Base-by-base conservation (phyloP, 2,888 invertebrate genomes). In the Leptinotarsa haldemani region DNA sequence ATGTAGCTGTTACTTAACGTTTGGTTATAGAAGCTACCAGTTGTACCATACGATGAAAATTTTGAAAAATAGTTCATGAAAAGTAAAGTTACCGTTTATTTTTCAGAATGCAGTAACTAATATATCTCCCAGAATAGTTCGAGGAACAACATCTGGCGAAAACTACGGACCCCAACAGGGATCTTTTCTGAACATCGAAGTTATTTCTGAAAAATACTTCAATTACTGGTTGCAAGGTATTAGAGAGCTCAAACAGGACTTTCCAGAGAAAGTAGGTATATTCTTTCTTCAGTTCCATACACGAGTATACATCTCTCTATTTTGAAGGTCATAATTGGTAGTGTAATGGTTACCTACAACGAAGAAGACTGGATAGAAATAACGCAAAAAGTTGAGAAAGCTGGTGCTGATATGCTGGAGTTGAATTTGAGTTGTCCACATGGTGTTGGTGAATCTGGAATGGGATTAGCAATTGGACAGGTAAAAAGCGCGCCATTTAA, bases 391-490 rank as follows among this genome's bases (percentile, higher is more conserved):
- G 94, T 97, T 0, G 94, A 94, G 86, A 89, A 89, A 0, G 90
- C 97, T 0, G 98, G 98, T 0, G 93, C 99, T 0, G 98, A 99
- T 88, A 98, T 97, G 0, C 88, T 99, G 16, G 99, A 99, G 85
- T 88, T 99, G 68, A 99, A 99, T 89, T 88, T 99, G 68, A 98
- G 98, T 0, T 99, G 99, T 86, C 99, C 99, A 0, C 99, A 99
- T 87, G 99, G 99, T 7, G 99, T 99, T 98, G 98, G 97, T 1
- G 98, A 98, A 86, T 93, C 95, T 15, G 98, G 98, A 56, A 99
- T 99, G 99, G 99, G 99, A 0, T 89, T 99, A 69, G 99, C 99
- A 64, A 99, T 99, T 87, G 99, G 99, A 73, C 98, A 98, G 91
- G 95, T 95, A 85, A 77, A 30, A 40, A 40, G 2, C 9, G 40